Evolutionary conservation across 2,888 invertebrate species (phyloP).

Genomic region (Panorpa germanica): DNA sequence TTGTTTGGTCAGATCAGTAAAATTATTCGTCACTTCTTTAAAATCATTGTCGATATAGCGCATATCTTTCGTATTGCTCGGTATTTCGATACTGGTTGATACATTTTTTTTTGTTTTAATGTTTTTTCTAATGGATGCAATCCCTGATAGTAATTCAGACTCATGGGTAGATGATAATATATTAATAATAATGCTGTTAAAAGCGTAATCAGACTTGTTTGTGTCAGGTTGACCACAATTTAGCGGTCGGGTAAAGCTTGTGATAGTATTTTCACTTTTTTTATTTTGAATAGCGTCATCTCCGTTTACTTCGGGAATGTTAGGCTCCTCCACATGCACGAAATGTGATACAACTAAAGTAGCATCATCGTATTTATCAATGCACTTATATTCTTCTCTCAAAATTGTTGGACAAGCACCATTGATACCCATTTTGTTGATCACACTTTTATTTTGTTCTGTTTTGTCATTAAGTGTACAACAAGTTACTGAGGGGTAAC

Average conservation of each 20-base stretch:
- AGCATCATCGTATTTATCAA: conserved; percentile 38
- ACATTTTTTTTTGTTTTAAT: not conserved
- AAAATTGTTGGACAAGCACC: conserved; percentile 35
- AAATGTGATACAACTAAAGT: conserved; percentile 35
- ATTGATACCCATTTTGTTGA: conserved; percentile 32
- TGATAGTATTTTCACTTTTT: too few species aligned
- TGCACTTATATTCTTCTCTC: conserved; percentile 34
- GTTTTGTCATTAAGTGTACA: conserved; percentile 22
- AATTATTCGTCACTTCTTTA: too few species aligned
- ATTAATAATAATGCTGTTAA: conserved; percentile 37
- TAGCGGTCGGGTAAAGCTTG: too few species aligned
- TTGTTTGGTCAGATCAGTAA: too few species aligned
- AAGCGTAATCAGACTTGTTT: conserved; percentile 41
- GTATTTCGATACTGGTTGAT: conserved; percentile 13
- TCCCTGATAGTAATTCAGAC: conserved; percentile 12
- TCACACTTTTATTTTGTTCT: conserved; percentile 39
- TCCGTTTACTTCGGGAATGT: too few species aligned
- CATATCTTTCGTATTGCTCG: conserved; percentile 18
- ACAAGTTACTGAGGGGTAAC: conserved; percentile 26
- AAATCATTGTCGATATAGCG: conserved; percentile 22
- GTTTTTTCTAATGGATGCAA: conserved; percentile 8
- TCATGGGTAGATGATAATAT: conserved; percentile 9
- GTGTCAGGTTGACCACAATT: conserved; percentile 30
- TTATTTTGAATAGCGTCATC: too few species aligned
- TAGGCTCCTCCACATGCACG: conserved; percentile 26